A percentile compares a stretch with the other conserved stretches of the same genome.
phyloP scores from a whole-genome alignment of 2,797 vertebrate species.

The Furcifer pardalis region DNA sequence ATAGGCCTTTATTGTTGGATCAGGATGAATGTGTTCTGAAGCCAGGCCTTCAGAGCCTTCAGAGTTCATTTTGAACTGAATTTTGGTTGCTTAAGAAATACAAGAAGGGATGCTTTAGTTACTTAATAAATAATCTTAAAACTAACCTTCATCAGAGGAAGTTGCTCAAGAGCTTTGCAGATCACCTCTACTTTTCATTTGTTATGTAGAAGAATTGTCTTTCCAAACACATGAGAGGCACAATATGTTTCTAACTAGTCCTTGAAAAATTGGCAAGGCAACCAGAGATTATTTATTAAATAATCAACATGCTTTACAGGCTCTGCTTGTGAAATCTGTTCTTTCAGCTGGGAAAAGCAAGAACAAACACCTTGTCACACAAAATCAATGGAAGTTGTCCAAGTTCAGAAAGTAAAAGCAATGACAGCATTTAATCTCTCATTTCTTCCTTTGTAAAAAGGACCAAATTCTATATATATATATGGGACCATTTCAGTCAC shows the following conservation, averaged over 20 bases:
- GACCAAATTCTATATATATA: conserved; percentile 53
- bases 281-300: background rate
- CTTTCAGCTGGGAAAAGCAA: background rate
- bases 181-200: background rate
- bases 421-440: conserved; percentile 41
- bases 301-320: background rate
- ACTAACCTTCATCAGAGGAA: background rate
- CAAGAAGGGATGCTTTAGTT: background rate
- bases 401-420: conserved; percentile 43
- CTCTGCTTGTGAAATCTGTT: background rate
- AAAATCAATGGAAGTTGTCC: background rate
- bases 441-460: conserved; percentile 65
- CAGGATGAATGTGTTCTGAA: conserved; percentile 18
- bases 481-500: conserved; percentile 48
- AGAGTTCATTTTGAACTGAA: conserved; percentile 27
- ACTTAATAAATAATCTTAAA: background rate
- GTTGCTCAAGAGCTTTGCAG: background rate
- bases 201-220: background rate
- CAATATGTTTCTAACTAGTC: background rate
- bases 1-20: background rate
- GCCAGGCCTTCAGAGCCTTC: conserved; percentile 51
- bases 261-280: background rate
- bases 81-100: conserved; percentile 17
- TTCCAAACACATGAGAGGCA: background rate
- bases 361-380: background rate